phyloP scores from a whole-genome alignment of 1,140 invertebrate genomes.

The Aphidius ervi region DNA sequence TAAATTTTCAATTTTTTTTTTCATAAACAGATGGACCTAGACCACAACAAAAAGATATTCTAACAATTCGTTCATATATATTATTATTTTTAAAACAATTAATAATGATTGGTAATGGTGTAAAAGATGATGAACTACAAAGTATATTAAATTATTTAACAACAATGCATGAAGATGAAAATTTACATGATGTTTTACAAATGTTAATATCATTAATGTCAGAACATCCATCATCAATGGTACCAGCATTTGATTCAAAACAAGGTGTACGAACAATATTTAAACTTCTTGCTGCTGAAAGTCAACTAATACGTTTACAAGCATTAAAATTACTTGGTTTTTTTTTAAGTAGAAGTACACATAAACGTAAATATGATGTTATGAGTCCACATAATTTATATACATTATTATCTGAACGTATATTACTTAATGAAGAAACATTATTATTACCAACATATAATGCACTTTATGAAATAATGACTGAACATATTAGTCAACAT shows the following conservation, averaged over 20 bases:
- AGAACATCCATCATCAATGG: conserved; percentile 97
- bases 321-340: conserved; percentile 90
- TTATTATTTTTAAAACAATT: conserved; percentile 93
- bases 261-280: conserved; percentile 94
- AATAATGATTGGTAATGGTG: conserved; percentile 93
- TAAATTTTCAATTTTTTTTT: not conserved
- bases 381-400: conserved; percentile 98
- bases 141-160: conserved; percentile 97
- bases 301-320: conserved; percentile 92
- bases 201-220: conserved; percentile 96
- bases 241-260: conserved; percentile 97
- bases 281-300: conserved; percentile 91
- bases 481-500: conserved; percentile 93
- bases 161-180: conserved; percentile 98
- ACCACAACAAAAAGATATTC: conserved; percentile 88
- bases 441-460: conserved; percentile 94
- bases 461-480: conserved; percentile 98
- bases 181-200: conserved; percentile 95
- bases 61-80: conserved; percentile 92
- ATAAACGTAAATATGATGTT: conserved; percentile 98
- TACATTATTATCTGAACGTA: conserved; percentile 87
- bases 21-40: conserved; percentile 83
- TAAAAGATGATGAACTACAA: conserved; percentile 97
- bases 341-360: conserved; percentile 91
- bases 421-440: conserved; percentile 84